Conservation (phyloP, 2,797 vertebrate genomes). For the Catostomus latipinnis region DNA sequence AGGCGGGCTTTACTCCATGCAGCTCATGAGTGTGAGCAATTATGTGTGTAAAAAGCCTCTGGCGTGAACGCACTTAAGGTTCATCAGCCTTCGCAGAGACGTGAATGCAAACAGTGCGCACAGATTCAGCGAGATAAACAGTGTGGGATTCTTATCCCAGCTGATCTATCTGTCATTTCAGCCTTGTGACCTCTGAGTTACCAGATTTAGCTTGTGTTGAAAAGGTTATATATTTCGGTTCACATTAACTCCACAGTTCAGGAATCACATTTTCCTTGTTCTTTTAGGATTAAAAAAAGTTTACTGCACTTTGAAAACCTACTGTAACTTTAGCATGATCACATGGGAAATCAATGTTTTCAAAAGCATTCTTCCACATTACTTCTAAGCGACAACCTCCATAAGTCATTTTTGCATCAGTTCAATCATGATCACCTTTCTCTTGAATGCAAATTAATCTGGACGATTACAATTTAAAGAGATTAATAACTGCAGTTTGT, state of each 20-base stretch:
- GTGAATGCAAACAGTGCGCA: slow-evolving; percentile 19
- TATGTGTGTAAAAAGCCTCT: slow-evolving; percentile 51
- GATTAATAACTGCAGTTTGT: no score
- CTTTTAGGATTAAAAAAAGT: no score
- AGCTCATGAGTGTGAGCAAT: slow-evolving; percentile 23
- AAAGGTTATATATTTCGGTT: background rate
- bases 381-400: no score
- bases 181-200: background rate
- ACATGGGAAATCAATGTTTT: no score
- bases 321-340: no score
- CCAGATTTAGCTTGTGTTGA: background rate
- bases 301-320: no score
- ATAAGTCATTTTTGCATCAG: no score
- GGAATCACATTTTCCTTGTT: background rate
- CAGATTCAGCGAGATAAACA: slow-evolving; percentile 22
- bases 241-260: background rate
- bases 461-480: no score
- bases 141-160: background rate
- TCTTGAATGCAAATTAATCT: no score
- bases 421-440: no score
- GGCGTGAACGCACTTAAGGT: slow-evolving; percentile 7
- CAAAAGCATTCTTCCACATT: no score
- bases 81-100: slow-evolving; percentile 10
- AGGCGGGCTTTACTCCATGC: slow-evolving; percentile 24
- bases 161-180: slow-evolving; percentile 6